Base-by-base conservation (phyloP, 2,113 vertebrate genomes). In the Psettodes erumei region DNA sequence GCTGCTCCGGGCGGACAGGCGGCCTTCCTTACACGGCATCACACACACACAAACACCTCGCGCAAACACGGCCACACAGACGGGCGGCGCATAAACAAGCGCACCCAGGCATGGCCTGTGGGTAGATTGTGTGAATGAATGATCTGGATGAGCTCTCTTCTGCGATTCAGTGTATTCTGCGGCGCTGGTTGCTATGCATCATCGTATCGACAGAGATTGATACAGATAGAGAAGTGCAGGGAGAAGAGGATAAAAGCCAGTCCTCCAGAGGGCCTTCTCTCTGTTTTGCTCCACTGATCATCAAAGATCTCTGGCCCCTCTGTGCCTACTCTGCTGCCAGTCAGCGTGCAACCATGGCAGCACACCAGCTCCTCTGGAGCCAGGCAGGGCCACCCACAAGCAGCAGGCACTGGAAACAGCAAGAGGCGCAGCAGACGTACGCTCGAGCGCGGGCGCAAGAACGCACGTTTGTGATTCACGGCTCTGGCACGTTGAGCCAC, bases 311-410 rank as follows among this genome's bases (percentile, higher is more conserved):
- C 69, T 64, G 56, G 66, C 51, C 71, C 78, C 50, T 83, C 50
- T 77, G 66, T 53, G 62, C 65, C 51, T 62, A 25, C 69, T 76
- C 70, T 60, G 32, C 66, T 83, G 81, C 84, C 71, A 83, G 80
- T 71, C 80, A 45, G 68, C 53, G 70, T 75, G 67, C 62, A 82
- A 78, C 77, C 73, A 82, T 84, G 79, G 83, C 77, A 83, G 67
- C 42, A n/a, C 27, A 83, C 75, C 63, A 87, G 28, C 67, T 71
- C 48, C 71, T 67, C 71, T 72, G 73, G 53, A 81, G 59, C 63
- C 77, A 59, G 23, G 30, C 50, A 32, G 47, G 76, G 66, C 73
- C 80, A 79, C 70, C 80, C 82, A 72, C 79, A 79, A 67, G 61
- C 53, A 64, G 50, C 51, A 27, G 75, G 51, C 68, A 61, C 50